Base-by-base conservation (phyloP, 2,797 vertebrate genomes). In the Molothrus aeneus region DNA sequence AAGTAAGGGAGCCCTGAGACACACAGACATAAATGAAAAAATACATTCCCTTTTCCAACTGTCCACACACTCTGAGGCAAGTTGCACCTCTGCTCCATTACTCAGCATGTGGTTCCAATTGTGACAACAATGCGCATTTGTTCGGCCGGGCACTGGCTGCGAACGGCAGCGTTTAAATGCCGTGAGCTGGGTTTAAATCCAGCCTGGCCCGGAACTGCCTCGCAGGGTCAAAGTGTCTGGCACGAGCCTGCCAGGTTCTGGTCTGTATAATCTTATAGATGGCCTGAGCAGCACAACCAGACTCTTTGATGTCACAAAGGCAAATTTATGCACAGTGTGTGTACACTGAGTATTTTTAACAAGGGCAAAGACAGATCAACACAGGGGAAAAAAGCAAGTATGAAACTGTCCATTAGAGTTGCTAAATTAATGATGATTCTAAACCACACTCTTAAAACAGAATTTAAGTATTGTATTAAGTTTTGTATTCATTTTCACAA, bases 31-130 rank as follows among this genome's bases (percentile, higher is more conserved):
- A 93, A 96, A 97, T 95, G 89, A 93, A 93, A 91, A 97, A 78
- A 94, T 26, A 70, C 90, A 74, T 86, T 83, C 85, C 59, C 31
- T 1, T 81, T 94, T 89, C 96, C 92, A 90, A 97, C 92, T 92
- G 87, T 95, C 97, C 91, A 38, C 93, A 95, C 93, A 22, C 70
- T 96, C 92, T 78, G 80, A n/a, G 92, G 69, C 48, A 95, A 68
- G 84, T 64, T 89, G 83, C 93, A 90, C 97, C 96, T 97, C 95
- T 64, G 92, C 78, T 96, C 66, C n/a, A 63, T 88, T 93, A 75
- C 93, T 95, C 94, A 90, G 95, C 98, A 98, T 98, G 97, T 98
- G 98, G 97, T 98, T 98, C 97, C 97, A 97, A 98, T 98, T 97
- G 88, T 42, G 90, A 92, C 93, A 97, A 98, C 97, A 98, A 97